Evolutionary conservation across 2,113 vertebrate species (phyloP).

Genomic region (Thalassarche chlororhynchos): DNA sequence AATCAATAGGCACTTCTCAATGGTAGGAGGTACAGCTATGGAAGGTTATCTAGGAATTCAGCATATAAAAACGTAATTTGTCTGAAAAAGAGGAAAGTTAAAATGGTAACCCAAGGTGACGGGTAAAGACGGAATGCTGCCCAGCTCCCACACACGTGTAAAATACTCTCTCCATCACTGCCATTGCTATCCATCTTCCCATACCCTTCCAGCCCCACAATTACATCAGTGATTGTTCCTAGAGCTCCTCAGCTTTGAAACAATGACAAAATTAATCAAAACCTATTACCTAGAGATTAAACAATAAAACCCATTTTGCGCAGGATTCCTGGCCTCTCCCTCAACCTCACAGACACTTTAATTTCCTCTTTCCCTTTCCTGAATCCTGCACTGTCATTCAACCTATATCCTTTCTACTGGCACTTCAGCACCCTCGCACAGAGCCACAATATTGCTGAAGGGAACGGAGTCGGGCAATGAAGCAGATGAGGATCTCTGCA

Average conservation of each 20-base stretch:
- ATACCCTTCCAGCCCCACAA: not conserved
- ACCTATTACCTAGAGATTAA: not conserved
- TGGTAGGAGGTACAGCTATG: not conserved
- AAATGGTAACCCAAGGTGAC: not conserved
- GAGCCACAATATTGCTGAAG: not conserved
- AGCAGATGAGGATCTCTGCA: not conserved
- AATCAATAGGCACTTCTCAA: not conserved
- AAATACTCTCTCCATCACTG: not conserved
- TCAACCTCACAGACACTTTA: not conserved
- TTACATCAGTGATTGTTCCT: not conserved
- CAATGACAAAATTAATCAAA: not conserved
- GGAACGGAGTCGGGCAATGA: not conserved
- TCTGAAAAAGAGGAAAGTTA: not conserved
- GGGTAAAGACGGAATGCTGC: not conserved
- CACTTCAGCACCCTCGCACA: not conserved
- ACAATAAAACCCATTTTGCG: not conserved
- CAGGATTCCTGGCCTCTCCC: not conserved
- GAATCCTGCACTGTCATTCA: not conserved
- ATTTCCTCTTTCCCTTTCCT: conserved; percentile 10
- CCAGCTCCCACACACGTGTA: not conserved
- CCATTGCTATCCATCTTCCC: not conserved
- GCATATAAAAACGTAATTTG: not conserved
- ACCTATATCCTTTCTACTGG: not conserved
- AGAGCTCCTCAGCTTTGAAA: not conserved
- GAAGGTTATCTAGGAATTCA: not conserved